Percentiles rank a stretch among this genome's conserved stretches.
These are phyloP conservation scores for Campaea margaritaria DNA, from an alignment of 2,888 invertebrate genomes.

Conservation along the genomic window DNA sequence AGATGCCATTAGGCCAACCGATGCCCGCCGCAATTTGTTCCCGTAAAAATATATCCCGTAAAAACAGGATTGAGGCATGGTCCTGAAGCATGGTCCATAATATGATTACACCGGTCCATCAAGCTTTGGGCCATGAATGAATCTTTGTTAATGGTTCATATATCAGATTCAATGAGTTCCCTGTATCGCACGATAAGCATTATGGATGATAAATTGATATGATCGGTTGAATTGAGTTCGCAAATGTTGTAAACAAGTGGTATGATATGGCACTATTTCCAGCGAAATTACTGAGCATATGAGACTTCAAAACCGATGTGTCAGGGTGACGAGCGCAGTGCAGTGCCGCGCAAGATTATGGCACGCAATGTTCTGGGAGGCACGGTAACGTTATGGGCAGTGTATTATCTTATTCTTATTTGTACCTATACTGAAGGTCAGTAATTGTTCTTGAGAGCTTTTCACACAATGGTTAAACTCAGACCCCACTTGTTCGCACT, in stretches of 20 bases:
- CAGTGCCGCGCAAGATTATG: too few relatives aligned
- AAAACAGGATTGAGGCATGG: slow-evolving; percentile 10
- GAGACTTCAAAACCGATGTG: too few relatives aligned
- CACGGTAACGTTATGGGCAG: too few relatives aligned
- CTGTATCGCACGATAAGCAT: slow-evolving; percentile 33
- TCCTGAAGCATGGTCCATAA: slow-evolving; percentile 9
- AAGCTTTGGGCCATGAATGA: slow-evolving; percentile 23
- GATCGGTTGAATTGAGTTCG: slow-evolving; percentile 4
- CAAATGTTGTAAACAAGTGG: slow-evolving; percentile 5
- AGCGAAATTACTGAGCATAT: too few relatives aligned
- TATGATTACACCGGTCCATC: slow-evolving; percentile 25
- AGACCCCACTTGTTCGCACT: too few relatives aligned
- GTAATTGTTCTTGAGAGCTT: too few relatives aligned
- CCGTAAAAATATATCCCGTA: slow-evolving; percentile 19
- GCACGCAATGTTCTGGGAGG: too few relatives aligned
- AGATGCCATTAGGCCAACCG: background rate
- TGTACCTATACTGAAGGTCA: too few relatives aligned
- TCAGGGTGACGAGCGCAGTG: too few relatives aligned
- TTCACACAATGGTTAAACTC: too few relatives aligned
- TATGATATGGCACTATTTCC: too few relatives aligned
- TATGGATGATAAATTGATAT: slow-evolving; percentile 23
- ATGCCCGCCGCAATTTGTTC: slow-evolving; percentile 11
- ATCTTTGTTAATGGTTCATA: slow-evolving; percentile 32
- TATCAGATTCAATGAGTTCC: slow-evolving; percentile 33
- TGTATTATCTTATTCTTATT: too few relatives aligned